These are phyloP conservation scores for Deilephila elpenor DNA, from an alignment of 2,888 invertebrate species.

Conservation along the genomic window DNA sequence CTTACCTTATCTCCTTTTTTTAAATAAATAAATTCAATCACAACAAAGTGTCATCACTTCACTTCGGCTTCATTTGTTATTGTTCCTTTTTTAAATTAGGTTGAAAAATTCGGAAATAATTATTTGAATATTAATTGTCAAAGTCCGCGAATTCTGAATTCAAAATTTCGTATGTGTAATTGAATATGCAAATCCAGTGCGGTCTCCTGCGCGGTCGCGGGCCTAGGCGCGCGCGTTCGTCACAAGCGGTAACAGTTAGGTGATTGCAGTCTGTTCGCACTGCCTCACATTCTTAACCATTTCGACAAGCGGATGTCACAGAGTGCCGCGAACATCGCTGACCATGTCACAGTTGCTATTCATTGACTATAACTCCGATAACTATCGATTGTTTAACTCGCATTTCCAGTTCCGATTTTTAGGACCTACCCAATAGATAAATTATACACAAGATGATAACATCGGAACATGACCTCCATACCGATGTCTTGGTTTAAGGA, in stretches of 20 bases:
- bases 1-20: conserved; percentile 52
- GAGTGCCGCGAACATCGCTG: conserved; percentile 50
- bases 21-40: conserved; percentile 49
- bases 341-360: conserved; percentile 50
- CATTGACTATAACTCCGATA: conserved; percentile 41
- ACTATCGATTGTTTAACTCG: conserved; percentile 50
- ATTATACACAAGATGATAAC: not conserved
- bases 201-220: conserved; percentile 42
- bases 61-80: conserved; percentile 49
- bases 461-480: not conserved
- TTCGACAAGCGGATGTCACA: conserved; percentile 71
- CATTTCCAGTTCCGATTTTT: conserved; percentile 1
- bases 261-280: conserved; percentile 73
- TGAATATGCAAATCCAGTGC: conserved; percentile 54
- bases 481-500: not conserved
- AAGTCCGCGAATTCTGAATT: not conserved
- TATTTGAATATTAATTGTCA: not conserved
- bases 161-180: conserved; percentile 10
- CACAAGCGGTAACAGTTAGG: conserved; percentile 65
- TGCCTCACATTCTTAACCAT: conserved; percentile 74
- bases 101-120: conserved; percentile 25
- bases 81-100: conserved; percentile 20
- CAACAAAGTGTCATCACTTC: conserved; percentile 63
- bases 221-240: conserved; percentile 67
- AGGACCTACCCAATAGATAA: not conserved